Percentiles rank a stretch among this genome's conserved stretches.
phyloP scores from a whole-genome alignment of 2,888 invertebrate genomes.

The Troides helena region DNA sequence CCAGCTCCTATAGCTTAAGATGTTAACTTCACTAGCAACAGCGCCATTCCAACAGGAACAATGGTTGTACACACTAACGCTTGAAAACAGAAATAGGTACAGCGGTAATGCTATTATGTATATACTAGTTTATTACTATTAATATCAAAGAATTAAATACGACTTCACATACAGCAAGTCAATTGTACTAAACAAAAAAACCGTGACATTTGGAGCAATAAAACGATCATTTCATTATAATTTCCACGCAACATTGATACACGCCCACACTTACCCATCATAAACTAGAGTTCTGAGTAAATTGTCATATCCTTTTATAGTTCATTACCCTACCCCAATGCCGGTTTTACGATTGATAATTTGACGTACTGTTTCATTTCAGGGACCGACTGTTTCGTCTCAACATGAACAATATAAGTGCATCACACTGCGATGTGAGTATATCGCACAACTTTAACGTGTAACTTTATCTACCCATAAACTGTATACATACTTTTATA shows the following conservation, averaged over 20 bases:
- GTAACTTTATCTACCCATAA: not conserved
- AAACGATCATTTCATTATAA: conserved; percentile 61
- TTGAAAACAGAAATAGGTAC: no score
- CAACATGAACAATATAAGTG: conserved; percentile 92
- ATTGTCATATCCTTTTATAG: conserved; percentile 26
- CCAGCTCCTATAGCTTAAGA: no score
- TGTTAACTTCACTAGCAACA: no score
- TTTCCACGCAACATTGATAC: conserved; percentile 56
- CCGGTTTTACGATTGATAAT: conserved; percentile 41
- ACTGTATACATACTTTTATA: not conserved
- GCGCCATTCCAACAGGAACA: no score
- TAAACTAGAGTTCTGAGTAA: conserved; percentile 36
- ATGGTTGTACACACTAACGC: no score
- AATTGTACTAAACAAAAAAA: conserved; percentile 39
- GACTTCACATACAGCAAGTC: conserved; percentile 1
- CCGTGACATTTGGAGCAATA: conserved; percentile 62
- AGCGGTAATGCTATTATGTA: no score
- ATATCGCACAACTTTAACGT: conserved; percentile 8
- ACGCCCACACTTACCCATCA: conserved; percentile 30
- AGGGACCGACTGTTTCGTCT: conserved; percentile 91
- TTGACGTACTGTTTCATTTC: conserved; percentile 68
- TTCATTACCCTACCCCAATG: conserved; percentile 40
- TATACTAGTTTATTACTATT: not conserved
- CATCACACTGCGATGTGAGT: conserved; percentile 89
- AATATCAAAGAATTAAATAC: conserved; percentile 6